A percentile compares a stretch with the other conserved stretches of the same genome.
phyloP scores from a whole-genome alignment of 2,888 invertebrate species.

The Lasioglossum morio region DNA sequence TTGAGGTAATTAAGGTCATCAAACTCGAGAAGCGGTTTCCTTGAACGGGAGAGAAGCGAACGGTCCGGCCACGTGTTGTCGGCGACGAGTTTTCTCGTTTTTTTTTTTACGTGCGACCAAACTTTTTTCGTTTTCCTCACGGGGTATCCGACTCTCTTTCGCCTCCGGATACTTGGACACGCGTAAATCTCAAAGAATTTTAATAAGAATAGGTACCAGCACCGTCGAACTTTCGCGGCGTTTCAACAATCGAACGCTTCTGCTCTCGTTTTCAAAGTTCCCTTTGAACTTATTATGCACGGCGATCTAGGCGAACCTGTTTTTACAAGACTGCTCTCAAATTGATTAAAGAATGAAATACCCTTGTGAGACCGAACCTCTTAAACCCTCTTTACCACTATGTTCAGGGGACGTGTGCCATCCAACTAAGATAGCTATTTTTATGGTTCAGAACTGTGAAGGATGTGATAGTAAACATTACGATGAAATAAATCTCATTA shows the following conservation, averaged over 20 bases:
- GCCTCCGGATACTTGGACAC: background rate
- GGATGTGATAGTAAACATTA: background rate
- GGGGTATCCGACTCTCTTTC: background rate
- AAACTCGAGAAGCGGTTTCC: slow-evolving; percentile 76
- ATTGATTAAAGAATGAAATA: background rate
- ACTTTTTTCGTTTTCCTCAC: slow-evolving; percentile 21
- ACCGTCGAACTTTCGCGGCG: background rate
- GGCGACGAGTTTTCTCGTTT: slow-evolving; percentile 18
- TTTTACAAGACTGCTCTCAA: background rate
- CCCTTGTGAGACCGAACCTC: background rate
- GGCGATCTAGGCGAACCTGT: background rate
- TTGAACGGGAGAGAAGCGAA: slow-evolving; percentile 56
- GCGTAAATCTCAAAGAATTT: slow-evolving; percentile 9
- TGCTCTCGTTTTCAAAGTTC: background rate
- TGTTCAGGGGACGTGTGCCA: background rate
- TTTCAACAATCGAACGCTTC: background rate
- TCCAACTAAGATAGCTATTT: background rate
- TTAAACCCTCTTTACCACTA: background rate
- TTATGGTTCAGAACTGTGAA: background rate
- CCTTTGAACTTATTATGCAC: background rate
- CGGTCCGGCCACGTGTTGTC: slow-evolving; percentile 69
- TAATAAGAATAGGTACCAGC: background rate
- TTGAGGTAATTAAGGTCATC: slow-evolving; percentile 78
- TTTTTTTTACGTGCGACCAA: slow-evolving; percentile 7
- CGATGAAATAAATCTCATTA: background rate